Evolutionary conservation across 2,797 vertebrate genomes (phyloP).

Genomic region (Propithecus deckenii): DNA sequence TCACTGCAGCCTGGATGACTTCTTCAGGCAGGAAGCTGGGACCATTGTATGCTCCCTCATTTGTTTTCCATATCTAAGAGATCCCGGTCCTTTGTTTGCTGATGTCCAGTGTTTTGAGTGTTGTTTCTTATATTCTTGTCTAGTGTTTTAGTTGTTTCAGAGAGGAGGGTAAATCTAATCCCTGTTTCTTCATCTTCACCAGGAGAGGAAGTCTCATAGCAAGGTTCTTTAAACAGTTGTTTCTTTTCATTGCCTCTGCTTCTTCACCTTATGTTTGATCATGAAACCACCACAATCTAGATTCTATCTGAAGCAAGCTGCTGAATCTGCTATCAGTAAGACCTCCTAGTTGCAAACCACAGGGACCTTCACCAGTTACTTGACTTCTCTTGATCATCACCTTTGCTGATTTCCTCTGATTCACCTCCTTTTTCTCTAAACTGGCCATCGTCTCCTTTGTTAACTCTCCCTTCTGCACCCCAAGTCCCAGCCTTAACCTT

Average conservation of each 20-base stretch:
- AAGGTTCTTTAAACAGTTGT: neutral
- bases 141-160: neutral
- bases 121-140: neutral
- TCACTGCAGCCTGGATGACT: neutral
- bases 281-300: neutral
- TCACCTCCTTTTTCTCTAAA: neutral
- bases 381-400: neutral
- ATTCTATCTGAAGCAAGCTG: neutral
- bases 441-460: neutral
- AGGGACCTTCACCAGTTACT: neutral
- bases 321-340: neutral
- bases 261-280: neutral
- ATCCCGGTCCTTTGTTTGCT: neutral
- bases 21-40: neutral
- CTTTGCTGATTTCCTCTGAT: neutral
- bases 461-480: neutral
- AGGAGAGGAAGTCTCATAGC: neutral
- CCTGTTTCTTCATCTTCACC: neutral
- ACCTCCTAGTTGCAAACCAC: neutral
- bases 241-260: neutral
- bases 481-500: neutral
- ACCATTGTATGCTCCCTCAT: neutral
- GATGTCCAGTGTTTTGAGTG: neutral
- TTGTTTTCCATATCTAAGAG: neutral
- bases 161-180: neutral